These are phyloP conservation scores for Sandelia bainsii DNA, from an alignment of 2,797 vertebrate species.

Conservation along the genomic window DNA sequence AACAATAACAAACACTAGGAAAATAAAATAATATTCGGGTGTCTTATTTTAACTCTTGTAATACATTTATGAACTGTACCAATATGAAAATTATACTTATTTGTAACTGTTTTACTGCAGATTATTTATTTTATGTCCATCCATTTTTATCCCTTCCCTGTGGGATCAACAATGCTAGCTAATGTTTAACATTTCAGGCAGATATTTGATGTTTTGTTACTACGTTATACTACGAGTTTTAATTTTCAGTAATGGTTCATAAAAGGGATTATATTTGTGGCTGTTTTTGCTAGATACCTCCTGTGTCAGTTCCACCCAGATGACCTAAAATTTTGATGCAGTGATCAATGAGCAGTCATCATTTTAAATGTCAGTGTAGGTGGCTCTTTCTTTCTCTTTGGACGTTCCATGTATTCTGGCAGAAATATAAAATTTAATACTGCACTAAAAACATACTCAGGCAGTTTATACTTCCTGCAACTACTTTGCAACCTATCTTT, in stretches of 20 bases:
- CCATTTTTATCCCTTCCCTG: neutral
- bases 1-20: too few relatives aligned
- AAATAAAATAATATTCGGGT: too few relatives aligned
- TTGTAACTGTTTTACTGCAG: too few relatives aligned
- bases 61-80: too few relatives aligned
- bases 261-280: neutral
- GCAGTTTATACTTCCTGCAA: slow-evolving; percentile 12
- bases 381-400: neutral
- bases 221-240: neutral
- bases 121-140: too few relatives aligned
- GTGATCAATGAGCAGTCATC: slow-evolving; percentile 21
- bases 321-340: slow-evolving; percentile 13
- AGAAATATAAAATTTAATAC: slow-evolving; percentile 48
- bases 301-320: neutral
- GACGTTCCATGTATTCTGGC: neutral
- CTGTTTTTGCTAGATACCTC: slow-evolving; percentile 10
- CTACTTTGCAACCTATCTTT: slow-evolving; percentile 35
- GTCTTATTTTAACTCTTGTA: too few relatives aligned
- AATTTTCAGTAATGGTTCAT: neutral
- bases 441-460: slow-evolving; percentile 17
- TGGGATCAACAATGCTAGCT: neutral
- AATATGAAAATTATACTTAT: too few relatives aligned
- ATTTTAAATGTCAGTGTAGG: slow-evolving; percentile 44
- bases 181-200: neutral
- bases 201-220: slow-evolving; percentile 5